Evolutionary conservation across 2,888 invertebrate species (phyloP), one percentile per base, ranked within the genome.

Genomic region (Melanotus villosus): DNA sequence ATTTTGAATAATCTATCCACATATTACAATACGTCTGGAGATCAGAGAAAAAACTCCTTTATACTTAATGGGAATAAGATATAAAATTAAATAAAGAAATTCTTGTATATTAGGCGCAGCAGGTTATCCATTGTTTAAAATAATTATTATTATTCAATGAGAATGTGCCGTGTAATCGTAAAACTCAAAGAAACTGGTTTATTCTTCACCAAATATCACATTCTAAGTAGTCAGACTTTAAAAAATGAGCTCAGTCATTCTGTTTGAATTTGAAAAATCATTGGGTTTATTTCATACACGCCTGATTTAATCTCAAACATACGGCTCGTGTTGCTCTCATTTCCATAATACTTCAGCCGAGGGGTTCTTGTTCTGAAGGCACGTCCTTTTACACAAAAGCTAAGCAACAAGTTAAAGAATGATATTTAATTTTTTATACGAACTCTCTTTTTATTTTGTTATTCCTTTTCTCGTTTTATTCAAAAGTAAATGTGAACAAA

Each of bases 181-280:
- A 67, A 60, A 62, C 47, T 67, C 26, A 12, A 41, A 30, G 7
- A 65, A 65, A 41, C 59, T 63, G 50, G 43, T 58, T 41, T 63
- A 50, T 30, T 59, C 19, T 43, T 65, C 18, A 52, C 21, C 14
- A 38, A 52, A 47, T 64, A 63, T 77, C 79, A 80, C 79, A 77
- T 71, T 80, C 82, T 82, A 77, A 81, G 58, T 72, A 71, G 68
- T 58, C 68, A 66, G 73, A 72, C 72, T 77, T 74, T 83, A 82
- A 84, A 83, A 84, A 84, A 84, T 83, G 83, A 83, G 84, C 81
- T 78, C 79, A 83, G 84, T 84, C 84, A 84, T 84, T 81, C 81
- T 79, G 79, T 80, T 81, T 84, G 84, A 84, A 84, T 84, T 83
- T 84, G 84, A 84, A 84, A 84, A 84, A 84, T 84, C 84, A 84